phyloP scores from a whole-genome alignment of 2,888 invertebrate species.

The Drosophila picticornis region DNA sequence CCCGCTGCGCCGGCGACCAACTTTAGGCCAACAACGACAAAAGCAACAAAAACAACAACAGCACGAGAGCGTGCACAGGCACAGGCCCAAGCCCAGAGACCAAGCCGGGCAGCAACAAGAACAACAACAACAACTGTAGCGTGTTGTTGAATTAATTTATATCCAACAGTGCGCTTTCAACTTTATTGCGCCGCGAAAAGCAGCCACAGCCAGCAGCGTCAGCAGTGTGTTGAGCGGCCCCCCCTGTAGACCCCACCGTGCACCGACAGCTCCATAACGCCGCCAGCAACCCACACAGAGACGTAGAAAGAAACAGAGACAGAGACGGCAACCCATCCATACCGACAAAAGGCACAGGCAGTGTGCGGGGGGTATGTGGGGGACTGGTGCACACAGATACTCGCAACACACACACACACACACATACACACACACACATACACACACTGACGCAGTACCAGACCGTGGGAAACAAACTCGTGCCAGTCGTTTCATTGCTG shows the following conservation, averaged over 20 bases:
- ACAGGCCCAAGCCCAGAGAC: constrained; percentile 56
- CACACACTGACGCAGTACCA: constrained; percentile 75
- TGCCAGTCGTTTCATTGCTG: constrained; percentile 85
- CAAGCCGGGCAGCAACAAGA: constrained; percentile 47
- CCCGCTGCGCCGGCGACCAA: constrained; percentile 76
- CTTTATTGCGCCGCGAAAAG: constrained; percentile 81
- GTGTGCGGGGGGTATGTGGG: constrained; percentile 14
- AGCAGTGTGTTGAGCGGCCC: constrained; percentile 31
- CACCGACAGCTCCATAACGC: constrained; percentile 36
- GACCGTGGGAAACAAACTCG: constrained; percentile 85
- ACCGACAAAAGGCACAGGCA: constrained; percentile 61
- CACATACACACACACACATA: constrained; percentile 45
- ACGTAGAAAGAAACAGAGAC: constrained; percentile 28
- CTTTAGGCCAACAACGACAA: constrained; percentile 54
- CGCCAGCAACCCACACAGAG: constrained; percentile 62
- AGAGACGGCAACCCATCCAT: constrained; percentile 51
- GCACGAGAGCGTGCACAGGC: constrained; percentile 57
- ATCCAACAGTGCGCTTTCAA: constrained; percentile 83
- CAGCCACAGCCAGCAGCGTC: constrained; percentile 61
- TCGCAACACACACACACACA: constrained; percentile 32
- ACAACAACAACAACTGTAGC: constrained; percentile 68
- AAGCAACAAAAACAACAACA: constrained; percentile 42
- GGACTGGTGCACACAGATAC: constrained; percentile 40
- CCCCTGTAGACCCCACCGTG: constrained; percentile 33
- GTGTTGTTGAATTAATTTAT: constrained; percentile 85